Conservation (phyloP, 2,888 invertebrate species). For the Tetramorium bicarinatum region DNA sequence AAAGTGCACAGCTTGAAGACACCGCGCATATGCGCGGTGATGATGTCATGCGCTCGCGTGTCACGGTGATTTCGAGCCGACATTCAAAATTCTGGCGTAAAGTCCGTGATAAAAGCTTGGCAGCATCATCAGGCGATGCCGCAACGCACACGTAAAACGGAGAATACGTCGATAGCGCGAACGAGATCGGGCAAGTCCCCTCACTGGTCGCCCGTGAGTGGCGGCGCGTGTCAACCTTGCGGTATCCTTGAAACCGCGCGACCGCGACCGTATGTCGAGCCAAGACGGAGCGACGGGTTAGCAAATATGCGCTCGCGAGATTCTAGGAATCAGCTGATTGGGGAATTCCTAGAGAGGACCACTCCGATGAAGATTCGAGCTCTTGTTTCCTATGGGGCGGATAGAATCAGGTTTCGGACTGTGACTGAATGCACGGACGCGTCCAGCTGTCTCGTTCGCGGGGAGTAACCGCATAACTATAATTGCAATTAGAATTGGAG, state of each 20-base stretch:
- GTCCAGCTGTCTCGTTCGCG: background rate
- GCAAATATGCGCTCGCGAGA: constrained; percentile 55
- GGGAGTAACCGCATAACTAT: background rate
- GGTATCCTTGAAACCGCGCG: constrained; percentile 86
- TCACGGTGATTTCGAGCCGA: constrained; percentile 17
- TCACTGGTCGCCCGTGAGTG: constrained; percentile 75
- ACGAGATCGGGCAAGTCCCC: constrained; percentile 65
- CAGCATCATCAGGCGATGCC: constrained; percentile 10
- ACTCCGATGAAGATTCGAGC: constrained; percentile 12
- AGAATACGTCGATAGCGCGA: constrained; percentile 29
- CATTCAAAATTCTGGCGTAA: constrained; percentile 28
- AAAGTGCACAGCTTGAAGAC: background rate
- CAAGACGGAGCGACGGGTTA: constrained; percentile 71
- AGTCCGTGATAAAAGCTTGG: constrained; percentile 15
- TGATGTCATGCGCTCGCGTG: background rate
- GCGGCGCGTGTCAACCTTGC: constrained; percentile 86
- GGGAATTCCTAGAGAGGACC: constrained; percentile 62
- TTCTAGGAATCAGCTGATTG: constrained; percentile 77
- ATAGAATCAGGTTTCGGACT: constrained; percentile 18
- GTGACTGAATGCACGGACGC: background rate
- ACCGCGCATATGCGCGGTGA: background rate
- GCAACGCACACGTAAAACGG: background rate
- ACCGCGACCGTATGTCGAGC: constrained; percentile 81
- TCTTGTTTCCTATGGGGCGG: constrained; percentile 5
- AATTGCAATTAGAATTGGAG: background rate